Evolutionary conservation across 2,888 invertebrate species (phyloP).

Genomic region (Perizoma flavofasciatum): DNA sequence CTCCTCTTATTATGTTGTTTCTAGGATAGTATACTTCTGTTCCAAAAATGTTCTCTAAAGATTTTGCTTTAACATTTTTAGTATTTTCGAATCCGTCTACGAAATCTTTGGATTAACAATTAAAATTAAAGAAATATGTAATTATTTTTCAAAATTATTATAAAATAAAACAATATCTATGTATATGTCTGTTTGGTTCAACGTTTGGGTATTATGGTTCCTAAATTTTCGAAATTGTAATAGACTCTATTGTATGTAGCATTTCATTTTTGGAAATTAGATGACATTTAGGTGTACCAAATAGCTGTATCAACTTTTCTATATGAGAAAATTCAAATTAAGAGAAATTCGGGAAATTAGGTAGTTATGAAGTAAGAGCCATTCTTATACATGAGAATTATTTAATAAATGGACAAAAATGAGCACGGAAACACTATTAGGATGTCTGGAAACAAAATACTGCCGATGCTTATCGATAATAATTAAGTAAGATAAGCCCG

Average conservation of each 20-base stretch:
- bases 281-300: constrained; percentile 81
- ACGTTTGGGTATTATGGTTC: constrained; percentile 84
- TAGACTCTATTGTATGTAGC: constrained; percentile 82
- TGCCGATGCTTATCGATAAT: constrained; percentile 75
- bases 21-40: constrained; percentile 76
- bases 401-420: constrained; percentile 68
- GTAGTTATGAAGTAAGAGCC: constrained; percentile 77
- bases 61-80: constrained; percentile 71
- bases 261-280: constrained; percentile 80
- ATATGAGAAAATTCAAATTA: constrained; percentile 73
- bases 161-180: constrained; percentile 71
- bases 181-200: constrained; percentile 78
- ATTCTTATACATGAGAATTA: constrained; percentile 59
- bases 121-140: constrained; percentile 71
- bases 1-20: constrained; percentile 69
- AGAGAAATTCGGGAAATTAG: constrained; percentile 76
- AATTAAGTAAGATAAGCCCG: constrained; percentile 65
- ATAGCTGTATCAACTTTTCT: constrained; percentile 83
- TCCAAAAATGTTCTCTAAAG: constrained; percentile 68
- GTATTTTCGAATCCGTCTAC: constrained; percentile 81
- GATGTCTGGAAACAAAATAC: constrained; percentile 73
- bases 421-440: constrained; percentile 82
- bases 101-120: constrained; percentile 77
- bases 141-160: constrained; percentile 82
- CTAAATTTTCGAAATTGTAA: constrained; percentile 84